Evolutionary conservation across 2,113 vertebrate species (phyloP).

Genomic region (Panurus biarmicus): DNA sequence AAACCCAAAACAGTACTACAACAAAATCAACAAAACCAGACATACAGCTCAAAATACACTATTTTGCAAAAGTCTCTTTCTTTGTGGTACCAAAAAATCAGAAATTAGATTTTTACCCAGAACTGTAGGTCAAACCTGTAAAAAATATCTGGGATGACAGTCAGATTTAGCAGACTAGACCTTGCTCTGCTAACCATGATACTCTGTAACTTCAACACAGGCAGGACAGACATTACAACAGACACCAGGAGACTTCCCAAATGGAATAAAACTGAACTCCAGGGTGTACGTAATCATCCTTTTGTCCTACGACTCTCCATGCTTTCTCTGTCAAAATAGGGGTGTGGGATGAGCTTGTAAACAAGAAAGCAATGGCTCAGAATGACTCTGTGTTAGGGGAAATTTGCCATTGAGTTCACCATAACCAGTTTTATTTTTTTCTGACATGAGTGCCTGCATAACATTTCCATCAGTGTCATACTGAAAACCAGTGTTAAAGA

Average conservation of each 20-base stretch:
- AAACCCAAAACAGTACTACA: not conserved
- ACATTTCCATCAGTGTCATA: not conserved
- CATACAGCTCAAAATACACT: not conserved
- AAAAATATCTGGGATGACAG: not conserved
- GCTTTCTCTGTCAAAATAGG: not conserved
- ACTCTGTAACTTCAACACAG: not conserved
- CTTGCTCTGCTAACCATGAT: not conserved
- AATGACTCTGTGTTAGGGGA: rapidly evolving
- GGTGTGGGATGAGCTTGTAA: not conserved
- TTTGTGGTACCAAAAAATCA: not conserved
- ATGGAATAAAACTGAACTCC: not conserved
- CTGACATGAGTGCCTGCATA: not conserved
- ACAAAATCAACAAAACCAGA: not conserved
- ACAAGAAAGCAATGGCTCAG: not conserved
- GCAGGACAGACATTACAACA: not conserved
- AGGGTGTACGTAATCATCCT: not conserved
- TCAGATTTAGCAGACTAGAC: not conserved
- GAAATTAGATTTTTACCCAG: not conserved
- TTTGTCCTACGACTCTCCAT: not conserved
- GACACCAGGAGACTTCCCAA: not conserved
- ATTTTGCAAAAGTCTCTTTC: not conserved
- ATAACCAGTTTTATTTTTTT: not conserved
- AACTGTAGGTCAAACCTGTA: not conserved
- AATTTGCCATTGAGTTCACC: not conserved
- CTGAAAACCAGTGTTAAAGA: not conserved